Base-by-base conservation (phyloP, 2,797 vertebrate species). In the Chrosomus eos region DNA sequence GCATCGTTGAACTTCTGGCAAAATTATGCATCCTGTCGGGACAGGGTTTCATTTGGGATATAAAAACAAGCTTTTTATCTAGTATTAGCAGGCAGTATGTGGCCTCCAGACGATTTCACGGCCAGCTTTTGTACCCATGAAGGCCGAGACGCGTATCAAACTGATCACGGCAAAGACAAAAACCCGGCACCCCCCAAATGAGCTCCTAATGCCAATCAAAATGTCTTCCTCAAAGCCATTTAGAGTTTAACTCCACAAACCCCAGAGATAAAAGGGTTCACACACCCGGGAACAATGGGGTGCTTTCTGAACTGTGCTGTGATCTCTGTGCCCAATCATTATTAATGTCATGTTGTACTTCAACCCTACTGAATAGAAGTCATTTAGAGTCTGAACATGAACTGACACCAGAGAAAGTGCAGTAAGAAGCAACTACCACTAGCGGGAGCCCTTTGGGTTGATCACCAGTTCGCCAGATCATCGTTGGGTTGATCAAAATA, bases 131-230 rank as follows among this genome's bases (percentile, higher is more conserved):
- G 53, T 51, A 9, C 76, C 26, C 75, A 28, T 55, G 73, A 82
- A 36, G 31, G 55, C 68, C 8, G 40, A 85, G 86, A 82, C 68
- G 45, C 73, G 81, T 82, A 86, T 88, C 86, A 84, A 88, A 84
- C 87, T 43, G 51, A 75, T 87, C 81, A 82, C 40, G 43, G 67
- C 74, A 72, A 79, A 84, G 72, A 85, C 40, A 40, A 87, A 86
- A 70, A 40, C 58, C 36, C 18, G 5, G 45, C 74, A 33, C n/a
- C 71, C 77, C 82, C 43, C 26, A 26, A 86, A 80, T 74, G 48
- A 51, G 40, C 76, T 90, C 82, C 71, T 45, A 45, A 66, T 85
- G 90, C 67, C 90, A 90, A 83, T 91, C 89, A 91, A 74, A 67
- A 26, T 4, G 31, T 33, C 58, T 62, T 75, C 60, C 75, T 51